These are phyloP conservation scores for Cybosia mesomella DNA, from an alignment of 2,888 invertebrate genomes.

Conservation along the genomic window DNA sequence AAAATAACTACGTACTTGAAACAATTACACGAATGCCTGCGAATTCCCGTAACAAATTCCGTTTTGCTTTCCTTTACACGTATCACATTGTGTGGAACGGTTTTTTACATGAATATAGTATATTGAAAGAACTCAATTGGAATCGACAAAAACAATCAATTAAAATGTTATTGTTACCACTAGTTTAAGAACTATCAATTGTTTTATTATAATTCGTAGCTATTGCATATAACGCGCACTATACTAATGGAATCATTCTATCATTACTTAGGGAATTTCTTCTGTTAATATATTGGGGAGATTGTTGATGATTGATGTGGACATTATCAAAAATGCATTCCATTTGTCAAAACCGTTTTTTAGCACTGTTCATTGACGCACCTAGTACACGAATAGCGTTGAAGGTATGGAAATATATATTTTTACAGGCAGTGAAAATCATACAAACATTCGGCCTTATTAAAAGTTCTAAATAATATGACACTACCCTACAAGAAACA, in stretches of 20 bases:
- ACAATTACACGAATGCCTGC: conserved; percentile 27
- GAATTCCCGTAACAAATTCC: conserved; percentile 34
- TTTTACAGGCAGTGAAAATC: conserved; percentile 73
- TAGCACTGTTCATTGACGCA: conserved; percentile 83
- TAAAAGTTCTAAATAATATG: conserved; percentile 51
- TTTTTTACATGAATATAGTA: conserved; percentile 39
- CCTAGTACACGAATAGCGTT: conserved; percentile 72
- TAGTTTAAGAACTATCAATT: conserved; percentile 82
- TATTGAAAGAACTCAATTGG: conserved; percentile 56
- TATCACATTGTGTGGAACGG: conserved; percentile 36
- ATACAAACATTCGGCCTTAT: conserved; percentile 62
- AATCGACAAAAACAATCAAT: conserved; percentile 66
- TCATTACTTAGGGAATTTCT: conserved; percentile 61
- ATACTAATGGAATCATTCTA: conserved; percentile 65
- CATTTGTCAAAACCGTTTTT: conserved; percentile 78
- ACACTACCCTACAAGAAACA: conserved; percentile 32
- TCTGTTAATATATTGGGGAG: conserved; percentile 70
- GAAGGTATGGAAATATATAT: conserved; percentile 65
- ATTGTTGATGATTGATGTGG: conserved; percentile 76
- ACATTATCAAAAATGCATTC: conserved; percentile 84
- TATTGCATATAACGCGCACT: conserved; percentile 59
- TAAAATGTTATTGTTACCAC: conserved; percentile 85
- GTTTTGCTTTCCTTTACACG: conserved; percentile 33
- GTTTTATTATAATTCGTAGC: conserved; percentile 68
- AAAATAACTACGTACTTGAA: conserved; percentile 25